Conservation (phyloP, 1,140 invertebrate genomes). For the Lepidurus packardi region DNA sequence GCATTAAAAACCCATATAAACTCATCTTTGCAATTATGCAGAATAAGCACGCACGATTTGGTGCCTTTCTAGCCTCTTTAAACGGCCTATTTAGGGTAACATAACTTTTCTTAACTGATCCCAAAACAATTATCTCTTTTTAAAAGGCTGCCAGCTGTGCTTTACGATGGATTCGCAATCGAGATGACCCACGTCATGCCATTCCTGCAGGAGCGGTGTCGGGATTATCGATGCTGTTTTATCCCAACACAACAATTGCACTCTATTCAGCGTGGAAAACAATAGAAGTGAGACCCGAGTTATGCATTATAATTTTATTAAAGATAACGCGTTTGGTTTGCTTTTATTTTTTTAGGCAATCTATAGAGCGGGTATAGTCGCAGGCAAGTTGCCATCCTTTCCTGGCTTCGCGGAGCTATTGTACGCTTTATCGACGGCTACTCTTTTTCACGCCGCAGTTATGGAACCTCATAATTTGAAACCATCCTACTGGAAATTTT, state of each 20-base stretch:
- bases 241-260: constrained; percentile 61
- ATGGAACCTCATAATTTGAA: constrained; percentile 70
- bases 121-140: constrained; percentile 3
- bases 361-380: constrained; percentile 55
- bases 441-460: constrained; percentile 72
- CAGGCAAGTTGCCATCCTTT: constrained; percentile 53
- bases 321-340: constrained; percentile 19
- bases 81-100: constrained; percentile 21
- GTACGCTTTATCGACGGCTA: constrained; percentile 70
- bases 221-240: constrained; percentile 49
- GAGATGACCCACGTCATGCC: constrained; percentile 23
- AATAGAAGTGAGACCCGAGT: constrained; percentile 50
- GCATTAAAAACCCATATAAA: constrained; percentile 27
- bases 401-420: constrained; percentile 60
- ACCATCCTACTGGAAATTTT: constrained; percentile 77
- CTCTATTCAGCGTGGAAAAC: constrained; percentile 67
- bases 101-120: not conserved
- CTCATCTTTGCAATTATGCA: constrained; percentile 9
- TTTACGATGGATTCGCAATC: constrained; percentile 30
- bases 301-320: constrained; percentile 23
- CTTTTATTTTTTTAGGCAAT: constrained; percentile 49
- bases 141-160: constrained; percentile 30
- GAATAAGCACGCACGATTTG: constrained; percentile 30
- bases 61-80: constrained; percentile 30
- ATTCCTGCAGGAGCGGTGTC: constrained; percentile 59